These are phyloP conservation scores for Isurus oxyrinchus DNA, from an alignment of 2,113 vertebrate species.

Conservation along the genomic window DNA sequence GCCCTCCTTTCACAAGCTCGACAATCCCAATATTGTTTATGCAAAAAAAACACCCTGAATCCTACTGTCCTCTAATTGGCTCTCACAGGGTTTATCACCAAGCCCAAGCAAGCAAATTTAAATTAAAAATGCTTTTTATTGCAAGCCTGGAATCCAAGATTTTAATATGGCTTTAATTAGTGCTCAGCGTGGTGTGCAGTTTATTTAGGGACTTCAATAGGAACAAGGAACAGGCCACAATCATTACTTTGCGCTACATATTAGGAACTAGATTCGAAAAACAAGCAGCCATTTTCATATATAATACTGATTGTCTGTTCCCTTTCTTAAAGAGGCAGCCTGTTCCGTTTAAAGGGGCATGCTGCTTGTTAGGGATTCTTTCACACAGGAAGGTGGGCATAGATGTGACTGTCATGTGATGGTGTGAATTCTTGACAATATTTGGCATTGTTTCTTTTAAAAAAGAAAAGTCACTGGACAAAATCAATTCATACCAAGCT, in stretches of 20 bases:
- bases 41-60: neutral
- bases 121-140: conserved; percentile 27
- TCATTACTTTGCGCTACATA: neutral
- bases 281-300: neutral
- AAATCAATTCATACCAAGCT: neutral
- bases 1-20: neutral
- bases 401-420: neutral
- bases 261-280: neutral
- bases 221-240: neutral
- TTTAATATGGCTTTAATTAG: conserved; percentile 14
- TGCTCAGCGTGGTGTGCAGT: neutral
- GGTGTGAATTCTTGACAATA: neutral
- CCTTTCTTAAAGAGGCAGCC: neutral
- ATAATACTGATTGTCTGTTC: neutral
- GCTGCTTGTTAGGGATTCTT: neutral
- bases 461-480: neutral
- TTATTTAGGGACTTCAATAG: neutral
- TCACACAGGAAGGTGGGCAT: neutral
- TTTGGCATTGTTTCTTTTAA: neutral
- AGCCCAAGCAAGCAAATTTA: neutral
- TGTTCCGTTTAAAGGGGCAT: neutral
- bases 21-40: conserved; percentile 31
- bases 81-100: neutral
- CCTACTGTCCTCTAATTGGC: conserved; percentile 29
- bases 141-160: neutral